These are phyloP conservation scores for Trichonephila inaurata DNA, from an alignment of 1,140 invertebrate genomes.

Conservation along the genomic window DNA sequence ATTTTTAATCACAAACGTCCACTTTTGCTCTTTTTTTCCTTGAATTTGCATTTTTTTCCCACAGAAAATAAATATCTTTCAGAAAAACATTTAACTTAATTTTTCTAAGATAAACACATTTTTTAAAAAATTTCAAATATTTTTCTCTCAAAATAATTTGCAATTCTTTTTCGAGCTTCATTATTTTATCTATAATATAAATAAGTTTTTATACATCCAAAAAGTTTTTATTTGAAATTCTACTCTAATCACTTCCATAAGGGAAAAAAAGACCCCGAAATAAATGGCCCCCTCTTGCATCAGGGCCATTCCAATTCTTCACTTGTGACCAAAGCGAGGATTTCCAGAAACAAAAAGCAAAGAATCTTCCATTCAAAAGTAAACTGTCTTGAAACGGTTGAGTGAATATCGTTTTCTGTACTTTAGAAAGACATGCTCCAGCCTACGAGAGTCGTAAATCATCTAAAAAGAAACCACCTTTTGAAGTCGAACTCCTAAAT, in stretches of 20 bases:
- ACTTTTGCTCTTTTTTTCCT: too few relatives aligned
- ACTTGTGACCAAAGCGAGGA: neutral
- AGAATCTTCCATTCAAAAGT: neutral
- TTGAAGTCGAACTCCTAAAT: conserved; percentile 47
- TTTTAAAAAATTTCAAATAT: too few relatives aligned
- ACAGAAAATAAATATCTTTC: too few relatives aligned
- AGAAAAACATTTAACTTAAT: too few relatives aligned
- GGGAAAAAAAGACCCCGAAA: neutral
- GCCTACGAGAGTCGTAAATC: neutral
- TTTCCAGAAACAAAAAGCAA: neutral
- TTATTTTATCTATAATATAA: too few relatives aligned
- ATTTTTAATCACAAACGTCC: too few relatives aligned
- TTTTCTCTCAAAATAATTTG: too few relatives aligned
- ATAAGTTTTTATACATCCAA: too few relatives aligned
- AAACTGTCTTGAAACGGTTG: conserved; percentile 10
- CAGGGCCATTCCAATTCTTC: neutral
- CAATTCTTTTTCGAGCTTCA: too few relatives aligned
- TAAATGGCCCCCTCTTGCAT: neutral
- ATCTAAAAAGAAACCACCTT: neutral
- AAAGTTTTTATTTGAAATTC: neutral
- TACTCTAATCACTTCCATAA: neutral
- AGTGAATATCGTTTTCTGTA: neutral
- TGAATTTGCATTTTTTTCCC: too few relatives aligned
- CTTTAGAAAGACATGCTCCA: neutral
- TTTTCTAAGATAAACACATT: too few relatives aligned